Conservation (phyloP, 30 jellyfish, hydroid and myxozoan genomes). For the Pelagia noctiluca region DNA sequence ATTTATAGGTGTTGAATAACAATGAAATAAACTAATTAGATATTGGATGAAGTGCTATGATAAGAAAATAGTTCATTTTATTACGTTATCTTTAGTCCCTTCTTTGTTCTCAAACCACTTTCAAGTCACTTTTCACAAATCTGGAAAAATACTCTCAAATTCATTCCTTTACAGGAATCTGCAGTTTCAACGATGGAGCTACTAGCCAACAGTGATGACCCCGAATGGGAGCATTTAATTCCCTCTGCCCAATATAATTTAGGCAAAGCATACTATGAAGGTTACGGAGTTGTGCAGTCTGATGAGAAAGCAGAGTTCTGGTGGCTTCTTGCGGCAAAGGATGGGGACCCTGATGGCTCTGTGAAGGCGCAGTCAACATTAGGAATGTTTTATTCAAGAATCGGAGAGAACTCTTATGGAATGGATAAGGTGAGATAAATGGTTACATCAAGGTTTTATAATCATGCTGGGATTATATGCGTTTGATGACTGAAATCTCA, state of each 20-base stretch:
- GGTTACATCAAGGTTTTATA: not conserved
- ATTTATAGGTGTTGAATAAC: too few species aligned
- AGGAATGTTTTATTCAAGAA: constrained; percentile 95
- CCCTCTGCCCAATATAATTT: constrained; percentile 87
- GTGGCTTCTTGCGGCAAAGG: constrained; percentile 93
- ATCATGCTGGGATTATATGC: not conserved
- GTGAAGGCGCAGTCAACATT: constrained; percentile 89
- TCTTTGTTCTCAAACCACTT: too few species aligned
- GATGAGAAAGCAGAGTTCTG: constrained; percentile 86
- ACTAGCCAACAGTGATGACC: constrained; percentile 39
- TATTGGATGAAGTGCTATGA: too few species aligned
- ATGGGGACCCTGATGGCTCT: constrained; percentile 89
- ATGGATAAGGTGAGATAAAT: constrained; percentile 71
- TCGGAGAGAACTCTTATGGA: constrained; percentile 80
- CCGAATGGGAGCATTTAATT: constrained; percentile 38
- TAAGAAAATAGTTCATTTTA: too few species aligned
- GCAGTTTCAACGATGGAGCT: constrained; percentile 75
- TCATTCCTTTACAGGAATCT: constrained; percentile 49
- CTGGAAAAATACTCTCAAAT: too few species aligned
- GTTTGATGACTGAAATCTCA: too few species aligned
- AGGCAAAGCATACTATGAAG: constrained; percentile 93
- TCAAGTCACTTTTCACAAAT: too few species aligned
- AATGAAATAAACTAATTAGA: too few species aligned
- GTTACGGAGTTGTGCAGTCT: constrained; percentile 86
- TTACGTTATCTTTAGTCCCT: too few species aligned